Percentiles rank a stretch among this genome's conserved stretches.
phyloP scores from a whole-genome alignment of 2,113 vertebrate species.

The Leucopsar rothschildi region DNA sequence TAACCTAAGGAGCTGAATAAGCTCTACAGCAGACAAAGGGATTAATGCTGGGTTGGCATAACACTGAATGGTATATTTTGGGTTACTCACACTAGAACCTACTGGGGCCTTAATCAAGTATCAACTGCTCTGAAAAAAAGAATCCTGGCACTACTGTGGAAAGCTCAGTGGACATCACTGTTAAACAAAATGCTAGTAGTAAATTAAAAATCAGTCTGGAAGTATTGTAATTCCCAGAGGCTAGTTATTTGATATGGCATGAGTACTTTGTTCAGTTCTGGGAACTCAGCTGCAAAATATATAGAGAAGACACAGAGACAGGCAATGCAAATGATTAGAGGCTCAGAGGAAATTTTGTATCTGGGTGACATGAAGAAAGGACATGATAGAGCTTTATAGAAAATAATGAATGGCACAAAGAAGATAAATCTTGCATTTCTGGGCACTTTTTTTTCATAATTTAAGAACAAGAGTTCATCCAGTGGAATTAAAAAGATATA shows the following conservation, averaged over 20 bases:
- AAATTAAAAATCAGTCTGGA: background rate
- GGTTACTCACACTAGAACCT: background rate
- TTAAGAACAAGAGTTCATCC: background rate
- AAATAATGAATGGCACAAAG: background rate
- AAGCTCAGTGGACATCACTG: background rate
- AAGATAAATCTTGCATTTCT: slow-evolving; percentile 7
- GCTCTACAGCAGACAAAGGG: background rate
- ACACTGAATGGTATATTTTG: background rate
- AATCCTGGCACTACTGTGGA: background rate
- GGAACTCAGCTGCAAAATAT: background rate
- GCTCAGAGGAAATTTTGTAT: background rate
- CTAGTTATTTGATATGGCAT: background rate
- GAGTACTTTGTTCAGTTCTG: background rate
- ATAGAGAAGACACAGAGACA: background rate
- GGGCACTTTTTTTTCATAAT: background rate
- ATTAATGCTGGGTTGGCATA: background rate
- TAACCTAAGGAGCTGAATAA: background rate
- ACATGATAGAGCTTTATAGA: background rate
- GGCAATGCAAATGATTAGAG: background rate
- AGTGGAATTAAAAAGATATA: slow-evolving; percentile 6
- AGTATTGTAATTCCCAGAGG: background rate
- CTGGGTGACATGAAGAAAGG: background rate
- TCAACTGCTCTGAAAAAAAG: background rate
- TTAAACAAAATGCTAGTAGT: background rate
- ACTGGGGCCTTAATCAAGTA: background rate